Evolutionary conservation across 2,797 vertebrate species (phyloP).

Genomic region (Poecile montanus): DNA sequence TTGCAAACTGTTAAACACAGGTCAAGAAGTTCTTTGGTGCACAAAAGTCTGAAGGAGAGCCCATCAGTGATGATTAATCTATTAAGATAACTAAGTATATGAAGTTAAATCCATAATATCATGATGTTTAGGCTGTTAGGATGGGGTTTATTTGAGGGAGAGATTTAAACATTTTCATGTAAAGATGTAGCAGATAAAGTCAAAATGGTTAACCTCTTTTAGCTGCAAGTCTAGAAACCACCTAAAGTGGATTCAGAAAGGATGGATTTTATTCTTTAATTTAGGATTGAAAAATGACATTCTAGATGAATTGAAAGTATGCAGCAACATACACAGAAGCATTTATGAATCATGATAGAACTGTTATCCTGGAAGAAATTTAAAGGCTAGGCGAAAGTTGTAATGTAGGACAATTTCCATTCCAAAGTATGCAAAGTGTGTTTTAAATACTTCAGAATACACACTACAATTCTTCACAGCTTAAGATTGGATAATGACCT

Average conservation of each 20-base stretch:
- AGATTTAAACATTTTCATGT: neutral
- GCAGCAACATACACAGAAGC: neutral
- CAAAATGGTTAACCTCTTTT: neutral
- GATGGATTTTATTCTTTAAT: neutral
- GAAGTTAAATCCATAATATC: neutral
- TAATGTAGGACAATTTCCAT: neutral
- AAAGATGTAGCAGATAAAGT: neutral
- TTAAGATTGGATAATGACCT: neutral
- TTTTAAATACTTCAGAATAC: neutral
- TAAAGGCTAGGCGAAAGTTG: neutral
- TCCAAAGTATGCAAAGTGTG: neutral
- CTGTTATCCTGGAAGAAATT: neutral
- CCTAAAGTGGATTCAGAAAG: neutral
- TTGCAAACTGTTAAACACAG: neutral
- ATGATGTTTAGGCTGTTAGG: neutral
- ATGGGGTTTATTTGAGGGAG: neutral
- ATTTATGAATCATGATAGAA: neutral
- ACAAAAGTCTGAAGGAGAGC: neutral
- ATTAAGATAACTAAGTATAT: neutral
- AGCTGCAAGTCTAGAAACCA: neutral
- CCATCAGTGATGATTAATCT: neutral
- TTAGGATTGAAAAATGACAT: neutral
- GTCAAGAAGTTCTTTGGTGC: neutral
- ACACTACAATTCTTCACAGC: neutral
- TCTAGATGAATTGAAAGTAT: neutral